A percentile compares a stretch with the other conserved stretches of the same genome.
phyloP scores from a whole-genome alignment of 2,888 invertebrate species.

The Ornithoptera priamus region DNA sequence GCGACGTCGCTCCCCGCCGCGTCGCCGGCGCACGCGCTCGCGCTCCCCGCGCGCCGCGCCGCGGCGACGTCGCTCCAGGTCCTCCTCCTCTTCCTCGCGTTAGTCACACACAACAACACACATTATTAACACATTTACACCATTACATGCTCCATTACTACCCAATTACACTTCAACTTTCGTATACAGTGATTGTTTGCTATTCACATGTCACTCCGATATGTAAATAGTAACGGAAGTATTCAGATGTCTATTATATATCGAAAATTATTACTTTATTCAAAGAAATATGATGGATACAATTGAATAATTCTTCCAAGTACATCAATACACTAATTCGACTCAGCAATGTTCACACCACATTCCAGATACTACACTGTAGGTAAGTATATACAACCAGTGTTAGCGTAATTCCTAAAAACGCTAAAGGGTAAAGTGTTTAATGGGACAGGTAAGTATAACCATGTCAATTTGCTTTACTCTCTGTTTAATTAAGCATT shows the following conservation, averaged over 20 bases:
- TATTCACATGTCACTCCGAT: not conserved
- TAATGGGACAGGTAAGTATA: slow-evolving; percentile 37
- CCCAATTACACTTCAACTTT: not conserved
- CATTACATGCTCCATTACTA: not conserved
- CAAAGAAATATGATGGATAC: not conserved
- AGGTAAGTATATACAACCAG: slow-evolving; percentile 51
- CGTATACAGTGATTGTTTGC: not conserved
- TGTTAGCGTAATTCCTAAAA: slow-evolving; percentile 23
- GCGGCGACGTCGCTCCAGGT: slow-evolving; percentile 85
- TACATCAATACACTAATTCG: not conserved
- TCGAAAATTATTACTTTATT: not conserved
- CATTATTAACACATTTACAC: slow-evolving; percentile 31
- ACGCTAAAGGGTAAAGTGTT: slow-evolving; percentile 4
- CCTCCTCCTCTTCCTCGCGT: slow-evolving; percentile 87
- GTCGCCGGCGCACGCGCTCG: slow-evolving; percentile 81
- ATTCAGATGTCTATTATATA: not conserved
- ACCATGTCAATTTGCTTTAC: slow-evolving; percentile 20
- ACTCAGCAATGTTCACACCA: slow-evolving; percentile 33
- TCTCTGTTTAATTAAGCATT: slow-evolving; percentile 27
- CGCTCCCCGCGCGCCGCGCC: slow-evolving; percentile 82
- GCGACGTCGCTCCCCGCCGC: slow-evolving; percentile 80
- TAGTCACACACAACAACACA: slow-evolving; percentile 48
- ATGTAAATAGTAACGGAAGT: not conserved
- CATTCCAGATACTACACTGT: slow-evolving; percentile 43
- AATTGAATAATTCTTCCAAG: not conserved